phyloP scores from a whole-genome alignment of 2,113 vertebrate genomes.

The human (Homo sapiens) region DNA sequence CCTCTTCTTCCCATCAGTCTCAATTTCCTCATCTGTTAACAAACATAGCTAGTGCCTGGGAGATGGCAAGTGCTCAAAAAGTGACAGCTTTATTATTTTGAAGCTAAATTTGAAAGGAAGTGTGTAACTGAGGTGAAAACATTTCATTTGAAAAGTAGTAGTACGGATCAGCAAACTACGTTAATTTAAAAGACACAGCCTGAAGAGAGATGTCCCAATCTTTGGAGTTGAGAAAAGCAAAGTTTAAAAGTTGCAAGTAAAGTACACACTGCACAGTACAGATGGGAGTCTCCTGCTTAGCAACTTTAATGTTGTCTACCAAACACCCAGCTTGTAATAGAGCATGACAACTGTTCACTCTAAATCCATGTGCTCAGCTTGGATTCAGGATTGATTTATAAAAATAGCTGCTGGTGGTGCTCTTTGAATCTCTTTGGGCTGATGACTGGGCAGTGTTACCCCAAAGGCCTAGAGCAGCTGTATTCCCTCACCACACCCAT shows the following conservation, averaged over 20 bases:
- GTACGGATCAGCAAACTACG: not conserved
- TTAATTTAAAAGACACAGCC: not conserved
- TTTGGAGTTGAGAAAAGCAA: not conserved
- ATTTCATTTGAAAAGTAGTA: not conserved
- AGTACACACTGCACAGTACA: not conserved
- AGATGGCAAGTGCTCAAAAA: constrained; percentile 7
- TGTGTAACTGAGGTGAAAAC: not conserved
- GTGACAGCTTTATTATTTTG: not conserved
- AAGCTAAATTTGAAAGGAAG: constrained; percentile 28
- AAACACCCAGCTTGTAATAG: not conserved
- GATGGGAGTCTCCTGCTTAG: not conserved
- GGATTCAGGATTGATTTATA: constrained; percentile 49
- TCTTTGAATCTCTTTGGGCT: constrained; percentile 35
- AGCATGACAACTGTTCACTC: constrained; percentile 57
- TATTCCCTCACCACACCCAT: constrained; percentile 82
- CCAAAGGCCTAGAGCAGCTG: constrained; percentile 72
- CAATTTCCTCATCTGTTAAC: not conserved
- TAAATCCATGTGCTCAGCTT: constrained; percentile 50
- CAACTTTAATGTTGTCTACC: not conserved
- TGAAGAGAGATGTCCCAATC: not conserved
- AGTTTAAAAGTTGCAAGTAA: not conserved
- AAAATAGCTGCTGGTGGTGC: constrained; percentile 53
- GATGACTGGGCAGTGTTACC: constrained; percentile 70
- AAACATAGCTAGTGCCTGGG: not conserved
- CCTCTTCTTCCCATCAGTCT: not conserved